Base-by-base conservation (phyloP, 1,140 invertebrate species). In the Thalassaphorura encarpata region DNA sequence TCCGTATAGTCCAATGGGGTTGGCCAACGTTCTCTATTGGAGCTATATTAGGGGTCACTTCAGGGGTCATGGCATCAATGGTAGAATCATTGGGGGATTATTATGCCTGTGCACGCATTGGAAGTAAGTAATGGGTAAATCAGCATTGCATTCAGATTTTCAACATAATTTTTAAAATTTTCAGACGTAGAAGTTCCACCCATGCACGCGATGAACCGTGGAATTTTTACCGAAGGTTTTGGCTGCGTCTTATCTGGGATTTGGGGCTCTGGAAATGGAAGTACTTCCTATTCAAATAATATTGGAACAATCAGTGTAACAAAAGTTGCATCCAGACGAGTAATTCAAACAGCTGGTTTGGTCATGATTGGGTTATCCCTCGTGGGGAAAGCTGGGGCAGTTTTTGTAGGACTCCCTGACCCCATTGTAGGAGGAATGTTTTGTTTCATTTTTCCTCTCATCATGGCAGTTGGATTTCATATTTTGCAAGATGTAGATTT, bases 21-120 rank as follows among this genome's bases (percentile, higher is more conserved):
- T 54, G 75, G 18, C 89, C 89, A 0, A 89, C 85, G 0, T 80
- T 88, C 0, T 83, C 76, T 42, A 71, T 82, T 11, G 80, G 80
- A 1, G 83, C 83, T 0, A 84, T 88, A 5, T 70, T 90, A 19
- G 88, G 86, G 0, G 87, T 92, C 80, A 63, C 90, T 36, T 86
- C 85, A 2, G 89, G 85, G 0, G 84, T 89, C 2, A 66, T 92
- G 11, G 84, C 87, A 1, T 89, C 87, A 45, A 84, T 85, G 0
- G 83, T 91, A 4, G 88, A 92, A 71, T 89, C 86, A 1, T 79
- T 92, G 42, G 89, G 88, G 64, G 89, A 92, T 70, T 92, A 92
- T 71, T 87, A 86, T 39, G 89, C 88, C 8, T 86, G 85, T 2
- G 85, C 88, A 0, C 78, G 81, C 67, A 83, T 90, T 78, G 82